These are phyloP conservation scores for Liopterus haemorrhoidalis DNA, from an alignment of 2,888 invertebrate species.

Conservation along the genomic window DNA sequence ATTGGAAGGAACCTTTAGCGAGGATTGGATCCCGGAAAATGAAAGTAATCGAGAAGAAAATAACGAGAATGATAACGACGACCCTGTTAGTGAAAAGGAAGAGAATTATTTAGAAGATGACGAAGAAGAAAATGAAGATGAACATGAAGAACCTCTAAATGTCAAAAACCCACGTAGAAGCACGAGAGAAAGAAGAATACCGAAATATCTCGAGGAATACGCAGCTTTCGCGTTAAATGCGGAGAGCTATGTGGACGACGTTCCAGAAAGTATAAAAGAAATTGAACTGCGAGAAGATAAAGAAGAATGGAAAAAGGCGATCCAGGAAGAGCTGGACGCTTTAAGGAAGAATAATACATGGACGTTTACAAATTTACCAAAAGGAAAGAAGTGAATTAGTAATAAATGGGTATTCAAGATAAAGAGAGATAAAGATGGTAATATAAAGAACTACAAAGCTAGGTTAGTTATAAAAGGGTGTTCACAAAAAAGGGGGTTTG, in stretches of 20 bases:
- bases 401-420: too few species aligned
- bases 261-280: conserved; percentile 6
- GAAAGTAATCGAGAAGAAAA: not conserved
- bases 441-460: too few species aligned
- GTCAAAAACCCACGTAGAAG: not conserved
- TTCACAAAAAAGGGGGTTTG: too few species aligned
- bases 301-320: too few species aligned
- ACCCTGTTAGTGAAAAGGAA: too few species aligned
- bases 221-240: conserved; percentile 5
- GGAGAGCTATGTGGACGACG: conserved; percentile 12
- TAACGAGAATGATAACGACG: not conserved
- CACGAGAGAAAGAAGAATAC: not conserved
- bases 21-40: not conserved
- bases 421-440: too few species aligned
- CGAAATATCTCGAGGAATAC: conserved; percentile 9
- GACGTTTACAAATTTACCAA: too few species aligned
- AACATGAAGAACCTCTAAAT: too few species aligned
- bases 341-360: too few species aligned
- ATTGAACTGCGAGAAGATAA: conserved; percentile 2
- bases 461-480: too few species aligned
- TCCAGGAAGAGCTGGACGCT: too few species aligned
- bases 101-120: not conserved
- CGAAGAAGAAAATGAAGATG: not conserved
- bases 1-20: conserved; percentile 6
- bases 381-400: too few species aligned